Base-by-base conservation (phyloP, 2,113 vertebrate genomes). In the Calyptommatus sinebrachiatus region DNA sequence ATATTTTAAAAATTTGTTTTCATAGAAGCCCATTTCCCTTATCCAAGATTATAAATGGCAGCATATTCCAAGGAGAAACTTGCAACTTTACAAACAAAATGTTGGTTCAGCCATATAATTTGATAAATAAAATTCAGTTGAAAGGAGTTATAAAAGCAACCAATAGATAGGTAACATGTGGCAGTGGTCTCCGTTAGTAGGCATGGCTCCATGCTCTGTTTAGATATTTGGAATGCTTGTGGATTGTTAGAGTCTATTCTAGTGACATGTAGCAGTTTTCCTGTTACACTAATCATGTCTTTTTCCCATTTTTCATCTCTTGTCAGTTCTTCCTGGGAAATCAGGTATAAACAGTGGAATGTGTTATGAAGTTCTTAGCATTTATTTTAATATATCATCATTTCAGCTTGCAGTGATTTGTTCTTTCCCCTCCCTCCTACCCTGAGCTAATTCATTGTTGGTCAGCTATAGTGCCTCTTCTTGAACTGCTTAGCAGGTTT, bases 251-350 rank as follows among this genome's bases (percentile, higher is more conserved):
- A 85, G 85, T 89, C 87, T 92, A 80, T 93, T 94, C 89, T 93
- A 83, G 81, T 92, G 78, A 85, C 89, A 87, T 80, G 26, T 71
- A 89, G 83, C 91, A 83, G 91, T 91, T 91, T 92, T 92, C 85
- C 88, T 92, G 75, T 90, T 91, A 80, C 90, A 94, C 94, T 96
- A 96, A 97, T 92, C 87, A 82, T 97, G 84, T 96, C 90, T 94
- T 94, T 96, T 94, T 95, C 93, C 93, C 94, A 95, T 93, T 97
- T 96, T 94, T 92, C 90, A 95, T 94, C 92, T 94, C 91, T 95
- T 94, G 95, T 96, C 97, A 99, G 98, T 99, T 99, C 96, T 99
- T 99, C 98, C 97, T 99, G 94, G 98, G 98, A 99, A 99, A 99
- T 95, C 98, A 99, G 98, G 98, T 99, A 99, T 95, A 97, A 93